Base-by-base conservation (phyloP, 2,113 vertebrate species). In the Willisornis vidua region DNA sequence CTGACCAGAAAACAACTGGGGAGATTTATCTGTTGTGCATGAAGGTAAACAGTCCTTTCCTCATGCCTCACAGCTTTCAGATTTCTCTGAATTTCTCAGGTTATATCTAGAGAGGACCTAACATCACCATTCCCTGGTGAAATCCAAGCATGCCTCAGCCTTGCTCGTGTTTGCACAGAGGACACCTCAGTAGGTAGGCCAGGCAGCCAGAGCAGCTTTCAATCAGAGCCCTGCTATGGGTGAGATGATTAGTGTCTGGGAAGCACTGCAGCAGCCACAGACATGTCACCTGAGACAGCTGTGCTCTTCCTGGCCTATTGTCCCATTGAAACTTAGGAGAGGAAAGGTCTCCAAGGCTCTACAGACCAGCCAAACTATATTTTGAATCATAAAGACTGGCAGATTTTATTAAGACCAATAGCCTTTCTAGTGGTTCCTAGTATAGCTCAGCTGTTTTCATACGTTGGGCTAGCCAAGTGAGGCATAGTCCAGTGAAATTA, bases 171-270 rank as follows among this genome's bases (percentile, higher is more conserved):
- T 39, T 43, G 20, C 16, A 46, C 2, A 39, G 62, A 48, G 46
- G 48, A 70, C 65, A 25, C 7, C 1, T 2, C 2, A 17, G 5
- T 9, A 43, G 18, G 20, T 17, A 61, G 73, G 28, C 8, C 19
- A 77, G 67, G 24, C 46, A 67, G 19, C 4, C 59, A 31, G 26
- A 35, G 41, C 6, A 58, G 23, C 9, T 23, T 63, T 55, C 39
- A 62, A 14, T 15, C 23, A 45, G 51, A 67, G 14, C 16, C 15
- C 67, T 59, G 29, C 6, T 8, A 4, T 7, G 13, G 33, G 6
- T 7, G 2, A 67, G 55, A 22, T 7, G 8, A 22, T 37, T 29
- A 3, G 17, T 0, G 0, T 12, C 24, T 1, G 2, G 28, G 15
- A 19, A 59, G 4, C n/a, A 19, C 7, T 71, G 58, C 29, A 82